Conservation (phyloP, 2,797 vertebrate genomes). For the Florisuga fusca region DNA sequence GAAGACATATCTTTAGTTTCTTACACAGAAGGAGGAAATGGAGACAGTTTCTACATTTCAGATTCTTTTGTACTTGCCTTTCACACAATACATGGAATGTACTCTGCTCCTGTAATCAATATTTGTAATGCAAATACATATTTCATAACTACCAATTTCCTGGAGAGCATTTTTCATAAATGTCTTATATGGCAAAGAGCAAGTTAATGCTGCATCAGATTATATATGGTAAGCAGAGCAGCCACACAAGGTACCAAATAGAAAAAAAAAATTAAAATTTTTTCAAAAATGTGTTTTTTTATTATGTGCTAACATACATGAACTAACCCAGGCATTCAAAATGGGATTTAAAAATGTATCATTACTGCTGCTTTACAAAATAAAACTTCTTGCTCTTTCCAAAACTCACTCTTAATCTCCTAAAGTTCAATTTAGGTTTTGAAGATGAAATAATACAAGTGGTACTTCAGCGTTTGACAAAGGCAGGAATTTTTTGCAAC, state of each 20-base stretch:
- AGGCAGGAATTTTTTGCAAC: background rate
- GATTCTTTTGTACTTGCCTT: background rate
- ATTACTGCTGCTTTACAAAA: background rate
- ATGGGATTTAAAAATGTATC: background rate
- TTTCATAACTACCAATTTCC: background rate
- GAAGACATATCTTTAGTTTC: background rate
- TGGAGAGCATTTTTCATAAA: background rate
- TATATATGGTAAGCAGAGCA: background rate
- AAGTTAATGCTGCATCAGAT: background rate
- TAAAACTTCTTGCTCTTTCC: background rate
- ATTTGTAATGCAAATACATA: background rate
- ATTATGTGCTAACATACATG: background rate
- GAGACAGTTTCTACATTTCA: background rate
- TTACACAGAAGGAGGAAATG: background rate
- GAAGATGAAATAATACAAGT: background rate
- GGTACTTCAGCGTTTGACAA: background rate
- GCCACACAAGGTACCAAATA: background rate
- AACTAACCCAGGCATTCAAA: background rate
- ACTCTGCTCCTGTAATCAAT: background rate
- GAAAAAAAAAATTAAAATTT: background rate
- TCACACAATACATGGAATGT: background rate
- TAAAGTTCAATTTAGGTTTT: background rate
- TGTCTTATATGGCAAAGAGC: background rate
- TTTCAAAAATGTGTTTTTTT: background rate
- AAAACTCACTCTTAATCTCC: background rate